Evolutionary conservation across 2,113 vertebrate genomes (phyloP).

Genomic region (Charadrius vociferus): DNA sequence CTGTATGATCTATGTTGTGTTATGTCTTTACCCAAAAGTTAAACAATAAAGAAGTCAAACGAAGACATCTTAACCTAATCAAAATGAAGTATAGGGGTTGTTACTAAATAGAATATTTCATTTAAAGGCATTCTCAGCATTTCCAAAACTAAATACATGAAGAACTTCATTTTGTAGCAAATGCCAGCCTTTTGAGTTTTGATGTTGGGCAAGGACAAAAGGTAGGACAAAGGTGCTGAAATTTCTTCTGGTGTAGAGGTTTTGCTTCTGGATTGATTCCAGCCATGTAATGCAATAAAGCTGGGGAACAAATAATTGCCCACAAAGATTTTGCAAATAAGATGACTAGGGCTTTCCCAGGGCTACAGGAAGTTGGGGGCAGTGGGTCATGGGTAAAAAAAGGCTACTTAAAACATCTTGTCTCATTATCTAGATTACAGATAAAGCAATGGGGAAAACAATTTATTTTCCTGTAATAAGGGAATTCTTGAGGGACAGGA

Average conservation of each 20-base stretch:
- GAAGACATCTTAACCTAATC: not conserved
- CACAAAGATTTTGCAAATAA: not conserved
- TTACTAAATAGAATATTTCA: not conserved
- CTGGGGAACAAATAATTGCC: not conserved
- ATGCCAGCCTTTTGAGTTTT: not conserved
- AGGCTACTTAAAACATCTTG: not conserved
- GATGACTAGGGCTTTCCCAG: not conserved
- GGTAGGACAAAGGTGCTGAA: not conserved
- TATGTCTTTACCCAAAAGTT: not conserved
- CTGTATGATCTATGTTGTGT: not conserved
- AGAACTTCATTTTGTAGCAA: not conserved
- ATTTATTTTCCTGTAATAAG: not conserved
- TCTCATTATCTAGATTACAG: not conserved
- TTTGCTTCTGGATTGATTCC: not conserved
- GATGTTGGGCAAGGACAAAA: not conserved
- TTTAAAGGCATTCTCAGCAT: not conserved
- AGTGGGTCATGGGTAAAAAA: not conserved
- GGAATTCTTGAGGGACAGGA: not conserved
- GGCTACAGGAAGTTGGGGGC: not conserved
- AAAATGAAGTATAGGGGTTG: not conserved
- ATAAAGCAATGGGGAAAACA: not conserved
- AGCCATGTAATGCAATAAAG: not conserved
- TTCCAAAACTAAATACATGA: not conserved
- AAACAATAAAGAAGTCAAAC: not conserved
- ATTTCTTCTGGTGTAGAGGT: not conserved